Evolutionary conservation across 1,140 invertebrate species (phyloP), one percentile per base, ranked within the genome.

Genomic region (Dinothrombium tinctorium): DNA sequence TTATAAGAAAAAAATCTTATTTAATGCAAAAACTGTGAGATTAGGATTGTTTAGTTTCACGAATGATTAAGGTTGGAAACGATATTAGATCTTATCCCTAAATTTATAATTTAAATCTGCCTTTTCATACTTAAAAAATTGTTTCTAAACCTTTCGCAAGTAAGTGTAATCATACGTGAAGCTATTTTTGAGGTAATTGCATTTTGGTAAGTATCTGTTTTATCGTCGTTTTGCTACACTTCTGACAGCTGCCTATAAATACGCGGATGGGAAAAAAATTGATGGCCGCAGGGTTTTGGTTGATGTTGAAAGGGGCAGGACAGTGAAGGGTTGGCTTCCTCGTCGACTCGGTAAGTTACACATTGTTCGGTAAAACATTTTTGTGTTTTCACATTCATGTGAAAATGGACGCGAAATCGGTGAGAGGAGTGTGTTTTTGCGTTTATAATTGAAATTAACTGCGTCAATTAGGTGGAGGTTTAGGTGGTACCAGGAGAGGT

Each of bases 191-290:
- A n/a, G n/a, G n/a, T n/a, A n/a, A n/a, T n/a, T n/a, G n/a, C n/a
- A n/a, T n/a, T n/a, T 21, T 32, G 48, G 48, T 49, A 49, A 49
- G 49, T 43, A 42, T 43, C 31, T 31, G 14, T 38, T 41, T 43
- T 45, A 26, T 42, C 26, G 23, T 41, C 15, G 37, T 41, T 37
- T 32, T 21, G 12, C 21, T 24, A 35, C 22, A 33, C 2, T 42
- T 42, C 62, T 63, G 51, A 50, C 61, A 83, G 90, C 87, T 62
- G 94, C 94, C 41, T 99, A 98, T 69, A 99, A 98, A 66, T 83
- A 96, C 70, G 92, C 90, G 40, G 94, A 99, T 67, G 92, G 94
- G 56, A 96, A 94, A 73, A 98, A 99, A 71, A 96, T 99, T 67
- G 94, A 99, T 67, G 89, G 90, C 48, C 74, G 89, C 49, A 69